Percentiles rank a stretch among this genome's conserved stretches.
phyloP scores from a whole-genome alignment of 2,113 vertebrate genomes.

The Chrysemys picta region DNA sequence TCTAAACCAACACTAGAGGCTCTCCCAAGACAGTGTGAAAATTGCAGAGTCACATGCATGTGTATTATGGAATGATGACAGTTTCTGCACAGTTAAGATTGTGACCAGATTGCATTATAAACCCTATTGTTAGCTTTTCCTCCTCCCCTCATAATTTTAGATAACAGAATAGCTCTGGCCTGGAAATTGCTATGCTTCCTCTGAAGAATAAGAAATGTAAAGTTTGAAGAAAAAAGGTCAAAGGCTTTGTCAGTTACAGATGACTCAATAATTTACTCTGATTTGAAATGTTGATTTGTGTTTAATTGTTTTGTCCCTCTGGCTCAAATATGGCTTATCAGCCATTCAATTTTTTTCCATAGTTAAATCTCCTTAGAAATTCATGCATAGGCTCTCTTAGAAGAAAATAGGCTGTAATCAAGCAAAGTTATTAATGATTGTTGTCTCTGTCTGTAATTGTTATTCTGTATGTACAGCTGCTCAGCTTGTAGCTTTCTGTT shows the following conservation, averaged over 20 bases:
- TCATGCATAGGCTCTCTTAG: not conserved
- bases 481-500: not conserved
- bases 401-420: not conserved
- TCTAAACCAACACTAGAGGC: not conserved
- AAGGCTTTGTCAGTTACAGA: not conserved
- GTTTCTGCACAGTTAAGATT: not conserved
- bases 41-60: not conserved
- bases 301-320: not conserved
- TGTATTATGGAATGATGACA: not conserved
- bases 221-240: not conserved
- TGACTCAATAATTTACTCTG: not conserved
- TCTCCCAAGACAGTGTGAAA: not conserved
- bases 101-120: not conserved
- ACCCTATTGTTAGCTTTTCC: not conserved
- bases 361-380: not conserved
- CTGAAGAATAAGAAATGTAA: not conserved
- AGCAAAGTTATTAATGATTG: not conserved
- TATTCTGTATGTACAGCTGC: not conserved
- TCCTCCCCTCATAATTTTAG: not conserved
- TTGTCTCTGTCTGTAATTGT: not conserved
- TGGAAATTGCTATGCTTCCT: not conserved
- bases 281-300: not conserved
- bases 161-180: not conserved
- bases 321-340: not conserved
- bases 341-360: not conserved